These are phyloP conservation scores for Amiota communis DNA, from an alignment of 2,888 invertebrate species.

Conservation along the genomic window DNA sequence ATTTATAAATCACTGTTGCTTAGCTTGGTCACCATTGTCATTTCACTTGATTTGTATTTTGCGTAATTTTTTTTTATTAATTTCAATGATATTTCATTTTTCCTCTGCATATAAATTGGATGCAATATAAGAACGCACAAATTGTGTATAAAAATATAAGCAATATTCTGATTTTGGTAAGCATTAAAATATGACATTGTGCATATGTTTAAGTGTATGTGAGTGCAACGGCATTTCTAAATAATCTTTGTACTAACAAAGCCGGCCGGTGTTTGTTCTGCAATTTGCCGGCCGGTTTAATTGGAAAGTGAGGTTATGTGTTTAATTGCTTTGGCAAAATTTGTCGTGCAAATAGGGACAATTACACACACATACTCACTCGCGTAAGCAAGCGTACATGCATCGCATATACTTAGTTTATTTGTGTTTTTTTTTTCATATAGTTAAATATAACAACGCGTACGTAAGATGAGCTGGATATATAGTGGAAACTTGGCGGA, in stretches of 20 bases:
- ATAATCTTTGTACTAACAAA: neutral
- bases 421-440: neutral
- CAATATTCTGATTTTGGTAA: too few relatives aligned
- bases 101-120: conserved; percentile 16
- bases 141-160: too few relatives aligned
- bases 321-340: neutral
- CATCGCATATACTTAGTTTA: neutral
- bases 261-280: conserved; percentile 9
- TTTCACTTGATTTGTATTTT: too few relatives aligned
- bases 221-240: conserved; percentile 2
- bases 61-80: neutral
- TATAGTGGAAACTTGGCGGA: conserved; percentile 66
- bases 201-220: neutral
- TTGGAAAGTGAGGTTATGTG: conserved; percentile 13
- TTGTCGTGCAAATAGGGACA: too few relatives aligned
- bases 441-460: neutral
- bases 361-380: neutral
- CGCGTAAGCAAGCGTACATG: neutral
- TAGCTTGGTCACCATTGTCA: too few relatives aligned
- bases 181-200: neutral
- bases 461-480: conserved; percentile 60
- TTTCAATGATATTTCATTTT: neutral
- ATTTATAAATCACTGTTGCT: too few relatives aligned
- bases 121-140: neutral
- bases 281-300: neutral